Percentiles rank a stretch among this genome's conserved stretches.
Conservation (phyloP, 2,113 vertebrate genomes). For the Tympanuchus pallidicinctus region DNA sequence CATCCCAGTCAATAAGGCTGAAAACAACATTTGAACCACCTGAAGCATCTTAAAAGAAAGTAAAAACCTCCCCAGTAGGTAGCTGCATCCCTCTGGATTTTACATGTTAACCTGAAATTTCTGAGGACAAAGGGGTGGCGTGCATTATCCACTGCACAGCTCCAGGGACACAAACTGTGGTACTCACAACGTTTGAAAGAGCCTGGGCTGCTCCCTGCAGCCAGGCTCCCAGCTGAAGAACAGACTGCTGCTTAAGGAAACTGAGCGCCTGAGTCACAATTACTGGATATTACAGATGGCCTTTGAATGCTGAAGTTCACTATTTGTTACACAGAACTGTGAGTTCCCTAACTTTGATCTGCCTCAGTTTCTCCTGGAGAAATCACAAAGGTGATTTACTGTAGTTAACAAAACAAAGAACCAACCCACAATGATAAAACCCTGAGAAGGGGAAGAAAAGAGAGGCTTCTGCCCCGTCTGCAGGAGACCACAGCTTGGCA, state of each 20-base stretch:
- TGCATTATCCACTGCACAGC: background rate
- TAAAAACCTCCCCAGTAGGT: background rate
- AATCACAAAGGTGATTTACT: background rate
- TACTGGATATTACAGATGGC: background rate
- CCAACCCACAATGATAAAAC: fast-evolving
- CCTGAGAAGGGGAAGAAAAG: background rate
- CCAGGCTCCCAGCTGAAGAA: background rate
- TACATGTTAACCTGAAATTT: background rate
- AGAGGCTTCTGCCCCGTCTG: background rate
- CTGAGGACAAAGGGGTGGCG: background rate
- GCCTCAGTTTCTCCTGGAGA: background rate
- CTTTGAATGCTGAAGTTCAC: background rate
- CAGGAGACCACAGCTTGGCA: background rate
- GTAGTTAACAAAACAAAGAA: background rate
- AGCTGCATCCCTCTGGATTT: background rate
- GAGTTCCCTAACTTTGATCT: background rate
- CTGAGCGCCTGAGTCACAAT: background rate
- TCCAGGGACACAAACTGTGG: background rate
- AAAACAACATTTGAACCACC: background rate
- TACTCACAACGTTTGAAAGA: background rate
- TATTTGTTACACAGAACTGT: background rate
- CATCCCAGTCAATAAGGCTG: background rate
- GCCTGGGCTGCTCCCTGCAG: background rate
- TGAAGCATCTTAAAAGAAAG: background rate
- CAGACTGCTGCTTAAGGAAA: background rate